Percentiles rank a stretch among this genome's conserved stretches.
Conservation (phyloP, 2,888 invertebrate species). For the Amiota mariae region DNA sequence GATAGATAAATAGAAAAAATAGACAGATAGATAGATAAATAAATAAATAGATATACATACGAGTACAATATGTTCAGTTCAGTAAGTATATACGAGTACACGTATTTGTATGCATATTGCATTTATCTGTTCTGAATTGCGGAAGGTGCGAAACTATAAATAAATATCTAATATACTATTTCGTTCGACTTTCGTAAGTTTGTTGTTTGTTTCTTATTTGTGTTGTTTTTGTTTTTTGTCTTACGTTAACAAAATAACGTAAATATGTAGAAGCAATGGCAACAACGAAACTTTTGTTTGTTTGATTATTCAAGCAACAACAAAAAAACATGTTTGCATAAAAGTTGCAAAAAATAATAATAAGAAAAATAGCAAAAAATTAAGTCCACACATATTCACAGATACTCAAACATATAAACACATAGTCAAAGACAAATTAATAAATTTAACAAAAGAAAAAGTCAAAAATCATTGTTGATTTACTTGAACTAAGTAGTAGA, state of each 20-base stretch:
- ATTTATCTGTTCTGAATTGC: background rate
- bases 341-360: constrained; percentile 33
- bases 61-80: no score
- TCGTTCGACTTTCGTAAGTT: no score
- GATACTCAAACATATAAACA: no score
- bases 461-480: no score
- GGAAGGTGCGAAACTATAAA: constrained; percentile 29
- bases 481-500: no score
- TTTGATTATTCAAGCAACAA: constrained; percentile 28
- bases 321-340: constrained; percentile 39
- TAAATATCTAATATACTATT: background rate
- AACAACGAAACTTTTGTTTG: constrained; percentile 26
- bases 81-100: no score
- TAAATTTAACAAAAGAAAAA: no score
- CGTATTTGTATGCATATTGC: constrained; percentile 7
- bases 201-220: no score
- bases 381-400: constrained; percentile 15
- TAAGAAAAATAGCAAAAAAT: constrained; percentile 36
- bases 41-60: background rate
- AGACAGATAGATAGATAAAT: background rate
- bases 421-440: no score
- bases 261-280: constrained; percentile 16
- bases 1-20: background rate
- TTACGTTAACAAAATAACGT: no score
- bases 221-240: background rate